Percentiles rank a stretch among this genome's conserved stretches.
Conservation (phyloP, 2,888 invertebrate species). For the Meloe dianella region DNA sequence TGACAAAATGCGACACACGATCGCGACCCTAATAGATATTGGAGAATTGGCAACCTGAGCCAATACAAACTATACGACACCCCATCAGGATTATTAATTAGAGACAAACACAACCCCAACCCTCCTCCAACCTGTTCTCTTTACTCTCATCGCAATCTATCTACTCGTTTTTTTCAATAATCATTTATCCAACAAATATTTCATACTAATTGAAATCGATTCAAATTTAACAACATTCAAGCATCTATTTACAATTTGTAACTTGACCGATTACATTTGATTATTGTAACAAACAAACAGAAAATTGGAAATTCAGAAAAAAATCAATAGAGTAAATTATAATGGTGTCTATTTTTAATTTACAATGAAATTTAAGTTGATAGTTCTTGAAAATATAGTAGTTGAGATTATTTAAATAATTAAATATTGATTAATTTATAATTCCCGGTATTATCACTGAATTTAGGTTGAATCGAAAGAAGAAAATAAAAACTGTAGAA, state of each 20-base stretch:
- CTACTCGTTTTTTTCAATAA: background rate
- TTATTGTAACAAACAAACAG: background rate
- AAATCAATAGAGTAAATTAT: background rate
- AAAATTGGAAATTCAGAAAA: background rate
- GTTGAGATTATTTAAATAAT: conserved; percentile 26
- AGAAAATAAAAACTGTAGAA: too few relatives aligned
- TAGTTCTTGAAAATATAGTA: conserved; percentile 21
- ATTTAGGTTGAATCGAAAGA: too few relatives aligned
- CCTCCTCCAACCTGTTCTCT: background rate
- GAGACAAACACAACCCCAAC: conserved; percentile 4
- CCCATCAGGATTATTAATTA: conserved; percentile 26
- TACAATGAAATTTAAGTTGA: conserved; percentile 14
- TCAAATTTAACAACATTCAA: background rate
- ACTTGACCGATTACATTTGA: background rate
- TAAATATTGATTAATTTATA: conserved; percentile 21
- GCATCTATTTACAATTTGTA: background rate
- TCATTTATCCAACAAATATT: conserved; percentile 8
- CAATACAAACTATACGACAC: conserved; percentile 27
- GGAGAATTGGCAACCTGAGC: conserved; percentile 34
- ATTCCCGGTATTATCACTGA: conserved; percentile 21
- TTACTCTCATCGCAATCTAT: too few relatives aligned
- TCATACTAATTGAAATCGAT: background rate
- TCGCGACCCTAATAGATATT: conserved; percentile 34
- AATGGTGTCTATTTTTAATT: background rate
- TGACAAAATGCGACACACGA: conserved; percentile 35